phyloP scores from a whole-genome alignment of 2,113 vertebrate species.

The Hylia prasina region DNA sequence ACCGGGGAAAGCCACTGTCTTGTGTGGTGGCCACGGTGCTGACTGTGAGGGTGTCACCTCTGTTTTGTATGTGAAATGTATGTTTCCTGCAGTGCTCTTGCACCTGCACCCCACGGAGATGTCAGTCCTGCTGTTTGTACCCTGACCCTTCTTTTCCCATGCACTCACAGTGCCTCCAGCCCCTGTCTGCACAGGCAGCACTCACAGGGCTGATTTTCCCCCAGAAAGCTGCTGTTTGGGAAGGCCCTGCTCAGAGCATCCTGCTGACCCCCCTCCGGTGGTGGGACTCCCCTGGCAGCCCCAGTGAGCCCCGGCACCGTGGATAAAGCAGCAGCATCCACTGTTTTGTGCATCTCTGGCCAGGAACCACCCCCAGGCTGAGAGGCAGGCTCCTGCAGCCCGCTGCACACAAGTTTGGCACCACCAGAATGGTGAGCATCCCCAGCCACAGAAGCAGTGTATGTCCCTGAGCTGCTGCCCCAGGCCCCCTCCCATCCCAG shows the following conservation, averaged over 20 bases:
- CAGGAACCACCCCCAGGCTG: not conserved
- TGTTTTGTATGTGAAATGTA: not conserved
- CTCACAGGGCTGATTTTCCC: not conserved
- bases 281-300: not conserved
- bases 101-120: not conserved
- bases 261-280: not conserved
- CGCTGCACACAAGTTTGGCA: fast-evolving
- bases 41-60: not conserved
- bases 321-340: not conserved
- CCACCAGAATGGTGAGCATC: not conserved
- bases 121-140: not conserved
- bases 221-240: not conserved
- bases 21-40: fast-evolving
- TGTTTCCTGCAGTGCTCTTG: not conserved
- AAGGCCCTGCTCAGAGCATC: not conserved
- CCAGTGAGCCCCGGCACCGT: not conserved
- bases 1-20: not conserved
- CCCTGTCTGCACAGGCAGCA: not conserved
- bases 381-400: not conserved
- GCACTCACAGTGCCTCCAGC: not conserved
- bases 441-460: not conserved
- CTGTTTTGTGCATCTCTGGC: not conserved
- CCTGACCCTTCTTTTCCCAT: not conserved
- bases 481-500: fast-evolving
- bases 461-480: not conserved